Evolutionary conservation across 2,113 vertebrate genomes (phyloP).

Genomic region (Seriola dumerili): DNA sequence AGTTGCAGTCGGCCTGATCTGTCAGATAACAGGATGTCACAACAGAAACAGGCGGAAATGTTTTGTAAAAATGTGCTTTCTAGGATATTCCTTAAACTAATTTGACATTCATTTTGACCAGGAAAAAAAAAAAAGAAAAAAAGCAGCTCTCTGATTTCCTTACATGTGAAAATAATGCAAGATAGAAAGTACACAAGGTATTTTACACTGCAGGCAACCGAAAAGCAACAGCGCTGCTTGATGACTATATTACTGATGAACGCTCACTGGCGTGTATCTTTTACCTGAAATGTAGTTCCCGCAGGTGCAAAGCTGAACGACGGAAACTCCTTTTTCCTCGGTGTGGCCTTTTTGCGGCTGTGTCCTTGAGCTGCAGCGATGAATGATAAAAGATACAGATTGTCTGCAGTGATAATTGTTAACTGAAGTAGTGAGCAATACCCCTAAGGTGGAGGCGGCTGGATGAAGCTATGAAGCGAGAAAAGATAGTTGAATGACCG

Average conservation of each 20-base stretch:
- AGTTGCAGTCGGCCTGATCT: slow-evolving; percentile 33
- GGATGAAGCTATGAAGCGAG: not conserved
- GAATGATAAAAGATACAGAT: not conserved
- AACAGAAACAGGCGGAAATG: slow-evolving; percentile 5
- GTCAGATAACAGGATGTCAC: slow-evolving; percentile 24
- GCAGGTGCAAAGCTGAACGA: not conserved
- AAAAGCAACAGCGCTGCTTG: not conserved
- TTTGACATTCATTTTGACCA: not conserved
- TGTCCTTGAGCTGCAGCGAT: not conserved
- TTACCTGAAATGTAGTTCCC: not conserved
- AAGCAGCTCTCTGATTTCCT: not conserved
- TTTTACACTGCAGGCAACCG: not conserved
- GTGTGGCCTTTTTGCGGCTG: not conserved
- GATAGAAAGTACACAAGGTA: not conserved
- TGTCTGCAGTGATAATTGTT: not conserved
- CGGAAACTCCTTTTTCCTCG: not conserved
- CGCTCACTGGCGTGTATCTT: not conserved
- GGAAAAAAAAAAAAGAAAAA: not conserved
- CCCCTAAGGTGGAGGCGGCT: not conserved
- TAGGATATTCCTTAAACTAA: not conserved
- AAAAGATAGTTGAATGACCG: not conserved
- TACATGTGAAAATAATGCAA: no score
- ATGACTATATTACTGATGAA: not conserved
- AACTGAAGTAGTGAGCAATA: not conserved
- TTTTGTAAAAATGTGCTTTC: not conserved